Conservation (phyloP, 2,888 invertebrate genomes). For the Lumbricus terrestris region DNA sequence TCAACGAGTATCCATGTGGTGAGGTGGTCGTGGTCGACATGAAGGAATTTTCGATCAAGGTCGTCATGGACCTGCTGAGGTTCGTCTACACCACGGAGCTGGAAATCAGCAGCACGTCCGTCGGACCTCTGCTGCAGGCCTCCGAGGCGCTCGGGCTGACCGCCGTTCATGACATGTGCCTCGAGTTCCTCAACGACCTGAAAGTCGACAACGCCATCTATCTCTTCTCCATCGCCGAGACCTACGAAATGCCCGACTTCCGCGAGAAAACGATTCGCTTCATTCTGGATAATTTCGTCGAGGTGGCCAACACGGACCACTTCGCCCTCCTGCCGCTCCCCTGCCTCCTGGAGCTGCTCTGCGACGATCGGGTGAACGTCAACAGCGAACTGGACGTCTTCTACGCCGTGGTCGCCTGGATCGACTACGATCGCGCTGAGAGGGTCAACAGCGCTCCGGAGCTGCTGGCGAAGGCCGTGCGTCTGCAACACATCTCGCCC, state of each 20-base stretch:
- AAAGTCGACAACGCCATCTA: conserved; percentile 39
- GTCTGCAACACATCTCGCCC: conserved; percentile 43
- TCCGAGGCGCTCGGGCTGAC: conserved; percentile 41
- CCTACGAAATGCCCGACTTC: conserved; percentile 41
- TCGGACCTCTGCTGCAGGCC: conserved; percentile 42
- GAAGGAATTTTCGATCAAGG: conserved; percentile 38
- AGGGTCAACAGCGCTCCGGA: conserved; percentile 40
- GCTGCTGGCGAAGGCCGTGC: conserved; percentile 40
- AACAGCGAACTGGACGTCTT: conserved; percentile 45
- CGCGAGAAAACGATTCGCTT: conserved; percentile 35
- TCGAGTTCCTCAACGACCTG: conserved; percentile 39
- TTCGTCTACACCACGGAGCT: conserved; percentile 46
- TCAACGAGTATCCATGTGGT: conserved; percentile 28
- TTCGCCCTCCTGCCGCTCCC: conserved; percentile 41
- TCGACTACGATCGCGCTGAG: conserved; percentile 43
- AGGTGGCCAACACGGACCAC: conserved; percentile 38
- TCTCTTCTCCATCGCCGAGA: conserved; percentile 41
- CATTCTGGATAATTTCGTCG: conserved; percentile 40
- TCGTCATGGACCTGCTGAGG: conserved; percentile 41
- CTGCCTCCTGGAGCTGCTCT: conserved; percentile 41
- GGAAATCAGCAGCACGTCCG: conserved; percentile 38
- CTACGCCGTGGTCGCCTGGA: conserved; percentile 45
- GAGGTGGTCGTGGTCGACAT: conserved; percentile 40
- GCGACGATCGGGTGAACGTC: conserved; percentile 41
- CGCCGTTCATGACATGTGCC: conserved; percentile 38